Evolutionary conservation across 2,797 vertebrate genomes (phyloP).

Genomic region (Morus bassanus): DNA sequence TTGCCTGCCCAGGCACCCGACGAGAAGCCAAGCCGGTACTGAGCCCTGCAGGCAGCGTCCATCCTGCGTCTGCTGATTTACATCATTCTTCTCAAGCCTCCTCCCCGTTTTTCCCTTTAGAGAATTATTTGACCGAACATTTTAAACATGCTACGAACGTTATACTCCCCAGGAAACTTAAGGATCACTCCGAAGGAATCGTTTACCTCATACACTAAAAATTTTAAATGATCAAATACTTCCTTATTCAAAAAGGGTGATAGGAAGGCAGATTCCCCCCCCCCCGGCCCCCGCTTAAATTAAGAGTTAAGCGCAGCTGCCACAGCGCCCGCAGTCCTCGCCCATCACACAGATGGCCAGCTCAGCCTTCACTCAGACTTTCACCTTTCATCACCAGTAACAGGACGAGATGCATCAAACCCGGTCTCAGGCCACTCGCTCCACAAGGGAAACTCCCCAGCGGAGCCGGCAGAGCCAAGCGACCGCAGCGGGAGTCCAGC

Average conservation of each 20-base stretch:
- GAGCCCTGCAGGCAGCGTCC: background rate
- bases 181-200: background rate
- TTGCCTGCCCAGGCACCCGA: background rate
- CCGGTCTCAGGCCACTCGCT: background rate
- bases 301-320: background rate
- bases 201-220: background rate
- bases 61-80: background rate
- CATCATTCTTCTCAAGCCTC: background rate
- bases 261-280: background rate
- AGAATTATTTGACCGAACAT: background rate
- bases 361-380: background rate
- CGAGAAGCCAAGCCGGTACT: accelerated
- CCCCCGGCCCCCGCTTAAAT: background rate
- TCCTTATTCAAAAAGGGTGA: background rate
- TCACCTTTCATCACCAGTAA: background rate
- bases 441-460: background rate
- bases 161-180: background rate
- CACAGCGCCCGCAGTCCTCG: background rate
- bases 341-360: background rate
- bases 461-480: background rate
- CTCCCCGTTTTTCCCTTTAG: background rate
- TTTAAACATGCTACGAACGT: background rate
- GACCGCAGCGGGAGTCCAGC: background rate
- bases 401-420: background rate
- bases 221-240: background rate